phyloP scores from a whole-genome alignment of 2,113 vertebrate species.

The Chlamydotis undulata region DNA sequence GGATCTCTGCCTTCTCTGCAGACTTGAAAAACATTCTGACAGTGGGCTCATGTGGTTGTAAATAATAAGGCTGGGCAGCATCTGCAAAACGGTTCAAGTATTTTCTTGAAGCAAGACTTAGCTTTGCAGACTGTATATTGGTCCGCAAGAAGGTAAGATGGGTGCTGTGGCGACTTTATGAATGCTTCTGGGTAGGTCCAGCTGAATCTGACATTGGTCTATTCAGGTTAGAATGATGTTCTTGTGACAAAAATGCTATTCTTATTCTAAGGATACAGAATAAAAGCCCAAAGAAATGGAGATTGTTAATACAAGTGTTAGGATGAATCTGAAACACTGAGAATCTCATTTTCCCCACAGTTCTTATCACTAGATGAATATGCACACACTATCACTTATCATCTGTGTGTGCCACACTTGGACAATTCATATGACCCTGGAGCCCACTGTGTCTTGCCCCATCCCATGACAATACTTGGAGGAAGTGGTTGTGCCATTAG shows the following conservation, averaged over 20 bases:
- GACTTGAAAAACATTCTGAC: not conserved
- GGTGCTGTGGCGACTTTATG: not conserved
- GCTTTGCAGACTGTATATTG: not conserved
- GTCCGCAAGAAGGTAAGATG: not conserved
- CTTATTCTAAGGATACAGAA: not conserved
- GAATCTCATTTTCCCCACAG: not conserved
- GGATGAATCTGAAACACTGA: not conserved
- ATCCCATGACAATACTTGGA: not conserved
- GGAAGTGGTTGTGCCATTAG: not conserved
- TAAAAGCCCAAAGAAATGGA: not conserved
- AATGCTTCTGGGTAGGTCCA: not conserved
- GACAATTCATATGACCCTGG: not conserved
- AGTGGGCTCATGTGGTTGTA: not conserved
- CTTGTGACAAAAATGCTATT: not conserved
- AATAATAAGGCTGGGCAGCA: not conserved
- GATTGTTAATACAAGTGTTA: not conserved
- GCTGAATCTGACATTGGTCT: not conserved
- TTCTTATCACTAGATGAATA: not conserved
- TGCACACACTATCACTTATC: fast-evolving
- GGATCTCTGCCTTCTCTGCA: slow-evolving; percentile 18
- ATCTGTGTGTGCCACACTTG: not conserved
- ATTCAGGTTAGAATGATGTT: not conserved
- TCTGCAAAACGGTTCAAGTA: not conserved
- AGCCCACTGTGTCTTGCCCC: not conserved
- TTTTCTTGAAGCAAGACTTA: not conserved